These are phyloP conservation scores for Mirounga angustirostris DNA, from an alignment of 2,113 vertebrate species.

Conservation along the genomic window DNA sequence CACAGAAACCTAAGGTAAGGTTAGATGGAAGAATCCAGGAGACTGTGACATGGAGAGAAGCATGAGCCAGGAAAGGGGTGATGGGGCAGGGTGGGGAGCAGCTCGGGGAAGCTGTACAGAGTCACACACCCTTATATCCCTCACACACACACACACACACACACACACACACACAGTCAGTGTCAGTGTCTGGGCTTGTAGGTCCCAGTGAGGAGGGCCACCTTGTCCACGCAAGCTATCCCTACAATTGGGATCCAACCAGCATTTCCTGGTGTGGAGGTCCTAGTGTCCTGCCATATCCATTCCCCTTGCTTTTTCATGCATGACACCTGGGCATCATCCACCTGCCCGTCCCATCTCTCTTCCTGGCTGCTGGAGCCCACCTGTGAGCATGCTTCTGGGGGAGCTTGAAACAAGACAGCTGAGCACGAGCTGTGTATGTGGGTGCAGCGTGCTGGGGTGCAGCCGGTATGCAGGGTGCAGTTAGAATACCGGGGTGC, in stretches of 20 bases:
- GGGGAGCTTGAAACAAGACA: neutral
- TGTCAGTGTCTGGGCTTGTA: neutral
- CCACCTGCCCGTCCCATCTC: neutral
- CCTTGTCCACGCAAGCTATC: neutral
- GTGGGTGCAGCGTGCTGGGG: neutral
- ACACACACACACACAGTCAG: too few species aligned
- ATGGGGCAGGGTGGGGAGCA: neutral
- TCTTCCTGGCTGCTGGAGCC: neutral
- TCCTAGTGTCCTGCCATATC: neutral
- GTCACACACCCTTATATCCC: neutral
- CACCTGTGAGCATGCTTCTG: neutral
- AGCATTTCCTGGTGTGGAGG: neutral
- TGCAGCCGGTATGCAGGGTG: too few species aligned
- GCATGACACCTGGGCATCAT: rapidly evolving
- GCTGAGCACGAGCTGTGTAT: neutral
- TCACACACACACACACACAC: too few species aligned
- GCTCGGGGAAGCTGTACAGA: neutral
- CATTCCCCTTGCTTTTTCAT: neutral
- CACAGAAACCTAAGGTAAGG: neutral
- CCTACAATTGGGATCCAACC: neutral
- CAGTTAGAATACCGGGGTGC: too few species aligned
- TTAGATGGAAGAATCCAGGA: neutral
- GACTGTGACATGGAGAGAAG: neutral
- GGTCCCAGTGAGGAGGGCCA: neutral
- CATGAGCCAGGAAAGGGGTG: rapidly evolving